Percentiles rank a stretch among this genome's conserved stretches.
phyloP scores from a whole-genome alignment of 2,113 vertebrate species.

The Scomber colias region DNA sequence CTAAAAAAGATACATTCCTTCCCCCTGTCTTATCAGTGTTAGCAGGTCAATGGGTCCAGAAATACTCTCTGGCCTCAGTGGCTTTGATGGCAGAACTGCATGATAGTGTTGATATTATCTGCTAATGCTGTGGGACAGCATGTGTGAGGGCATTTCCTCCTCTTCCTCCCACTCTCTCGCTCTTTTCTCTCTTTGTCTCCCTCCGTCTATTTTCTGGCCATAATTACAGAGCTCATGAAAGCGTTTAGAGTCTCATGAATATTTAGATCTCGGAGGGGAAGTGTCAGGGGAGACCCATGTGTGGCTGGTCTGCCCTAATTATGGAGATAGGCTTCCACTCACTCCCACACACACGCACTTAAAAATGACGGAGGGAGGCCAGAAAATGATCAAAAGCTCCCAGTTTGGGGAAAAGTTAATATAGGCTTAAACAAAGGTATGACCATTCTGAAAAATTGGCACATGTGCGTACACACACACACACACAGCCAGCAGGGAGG shows the following conservation, averaged over 20 bases:
- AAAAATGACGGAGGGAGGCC: constrained; percentile 24
- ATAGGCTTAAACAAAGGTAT: constrained; percentile 41
- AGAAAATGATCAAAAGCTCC: constrained; percentile 64
- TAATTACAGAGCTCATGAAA: constrained; percentile 77
- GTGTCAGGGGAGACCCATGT: constrained; percentile 77
- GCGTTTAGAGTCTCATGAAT: constrained; percentile 80
- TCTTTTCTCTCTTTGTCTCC: constrained; percentile 47
- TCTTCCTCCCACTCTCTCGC: constrained; percentile 16
- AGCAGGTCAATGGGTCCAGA: not conserved
- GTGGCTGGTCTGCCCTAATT: constrained; percentile 78
- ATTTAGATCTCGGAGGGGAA: constrained; percentile 76
- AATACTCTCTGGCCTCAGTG: not conserved
- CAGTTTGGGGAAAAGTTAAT: constrained; percentile 60
- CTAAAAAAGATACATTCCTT: not conserved
- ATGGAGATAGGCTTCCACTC: constrained; percentile 57
- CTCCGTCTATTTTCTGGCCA: constrained; percentile 63
- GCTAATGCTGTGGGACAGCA: constrained; percentile 19
- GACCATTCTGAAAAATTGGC: not conserved
- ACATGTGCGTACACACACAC: not conserved
- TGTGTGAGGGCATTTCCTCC: constrained; percentile 30
- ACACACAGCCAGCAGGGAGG: constrained; percentile 15
- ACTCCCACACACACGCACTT: constrained; percentile 14
- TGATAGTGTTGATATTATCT: constrained; percentile 13
- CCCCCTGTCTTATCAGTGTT: not conserved
- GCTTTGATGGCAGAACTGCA: constrained; percentile 8